Conservation (phyloP, 2,113 vertebrate species). For the Pelvicachromis taeniatus region DNA sequence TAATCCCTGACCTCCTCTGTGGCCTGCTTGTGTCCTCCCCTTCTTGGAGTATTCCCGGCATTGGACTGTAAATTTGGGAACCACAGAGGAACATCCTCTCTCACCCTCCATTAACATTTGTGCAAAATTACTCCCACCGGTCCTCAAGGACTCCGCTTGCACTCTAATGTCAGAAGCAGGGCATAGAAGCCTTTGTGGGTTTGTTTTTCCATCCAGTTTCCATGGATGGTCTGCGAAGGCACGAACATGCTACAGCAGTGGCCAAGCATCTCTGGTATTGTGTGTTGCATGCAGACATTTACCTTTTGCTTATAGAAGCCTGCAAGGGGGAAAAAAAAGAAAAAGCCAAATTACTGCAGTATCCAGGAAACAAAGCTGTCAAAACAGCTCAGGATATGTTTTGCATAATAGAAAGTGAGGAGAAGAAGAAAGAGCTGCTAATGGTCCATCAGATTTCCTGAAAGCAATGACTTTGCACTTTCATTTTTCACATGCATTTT, state of each 20-base stretch:
- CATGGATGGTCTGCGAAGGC: not conserved
- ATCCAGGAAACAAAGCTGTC: not conserved
- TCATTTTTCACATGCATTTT: not conserved
- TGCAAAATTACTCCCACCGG: not conserved
- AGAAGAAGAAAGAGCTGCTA: not conserved
- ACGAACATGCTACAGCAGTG: not conserved
- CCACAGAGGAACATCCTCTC: slow-evolving; percentile 34
- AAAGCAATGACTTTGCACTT: not conserved
- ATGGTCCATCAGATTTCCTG: not conserved
- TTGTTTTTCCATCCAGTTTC: slow-evolving; percentile 27
- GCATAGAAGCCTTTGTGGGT: not conserved
- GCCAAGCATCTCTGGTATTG: not conserved
- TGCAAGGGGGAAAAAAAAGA: not conserved
- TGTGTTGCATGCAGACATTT: not conserved
- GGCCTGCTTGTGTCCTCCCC: not conserved
- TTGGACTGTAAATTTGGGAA: slow-evolving; percentile 28
- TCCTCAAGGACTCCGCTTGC: not conserved
- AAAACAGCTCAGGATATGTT: not conserved
- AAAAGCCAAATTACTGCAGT: not conserved
- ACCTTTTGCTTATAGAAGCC: not conserved
- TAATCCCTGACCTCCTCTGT: slow-evolving; percentile 55
- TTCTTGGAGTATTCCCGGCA: slow-evolving; percentile 43
- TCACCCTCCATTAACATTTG: slow-evolving; percentile 24
- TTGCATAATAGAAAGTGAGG: not conserved
- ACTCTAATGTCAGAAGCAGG: not conserved